phyloP scores from a whole-genome alignment of 1,140 invertebrate species.

The Zaprionus nigranus region DNA sequence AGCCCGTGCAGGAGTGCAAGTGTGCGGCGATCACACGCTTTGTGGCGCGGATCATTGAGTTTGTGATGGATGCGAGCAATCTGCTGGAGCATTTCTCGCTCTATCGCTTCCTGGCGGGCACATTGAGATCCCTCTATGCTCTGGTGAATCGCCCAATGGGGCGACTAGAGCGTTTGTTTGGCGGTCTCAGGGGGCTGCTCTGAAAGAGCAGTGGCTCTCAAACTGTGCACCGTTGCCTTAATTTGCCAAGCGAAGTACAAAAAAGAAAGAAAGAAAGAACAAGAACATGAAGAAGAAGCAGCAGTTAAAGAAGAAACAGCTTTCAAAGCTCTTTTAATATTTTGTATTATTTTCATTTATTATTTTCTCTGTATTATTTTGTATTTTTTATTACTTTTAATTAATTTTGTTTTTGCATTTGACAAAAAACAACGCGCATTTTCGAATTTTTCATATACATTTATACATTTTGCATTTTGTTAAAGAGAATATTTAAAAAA shows the following conservation, averaged over 20 bases:
- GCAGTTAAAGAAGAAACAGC: neutral
- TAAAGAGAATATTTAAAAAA: constrained; percentile 59
- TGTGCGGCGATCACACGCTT: constrained; percentile 83
- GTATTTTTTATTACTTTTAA: constrained; percentile 43
- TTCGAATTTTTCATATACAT: constrained; percentile 53
- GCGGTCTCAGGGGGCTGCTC: constrained; percentile 65
- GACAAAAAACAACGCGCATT: constrained; percentile 71
- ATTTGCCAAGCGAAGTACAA: constrained; percentile 44
- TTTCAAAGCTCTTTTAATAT: neutral
- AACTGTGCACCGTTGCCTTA: constrained; percentile 42
- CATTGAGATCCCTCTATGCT: constrained; percentile 72
- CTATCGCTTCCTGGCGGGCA: constrained; percentile 75
- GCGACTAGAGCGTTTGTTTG: constrained; percentile 65
- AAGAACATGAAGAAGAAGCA: neutral
- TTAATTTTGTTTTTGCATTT: constrained; percentile 80
- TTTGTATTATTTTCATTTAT: constrained; percentile 7
- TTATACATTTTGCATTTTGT: constrained; percentile 50
- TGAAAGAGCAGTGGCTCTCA: constrained; percentile 43
- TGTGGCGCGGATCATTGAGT: constrained; percentile 78
- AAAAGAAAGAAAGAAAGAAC: neutral
- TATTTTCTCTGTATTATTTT: constrained; percentile 43
- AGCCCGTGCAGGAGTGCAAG: constrained; percentile 65
- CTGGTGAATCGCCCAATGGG: constrained; percentile 69
- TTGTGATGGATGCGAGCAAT: constrained; percentile 74
- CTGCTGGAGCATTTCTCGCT: constrained; percentile 76